phyloP scores from a whole-genome alignment of 2,113 vertebrate species.

The Centropus bengalensis region DNA sequence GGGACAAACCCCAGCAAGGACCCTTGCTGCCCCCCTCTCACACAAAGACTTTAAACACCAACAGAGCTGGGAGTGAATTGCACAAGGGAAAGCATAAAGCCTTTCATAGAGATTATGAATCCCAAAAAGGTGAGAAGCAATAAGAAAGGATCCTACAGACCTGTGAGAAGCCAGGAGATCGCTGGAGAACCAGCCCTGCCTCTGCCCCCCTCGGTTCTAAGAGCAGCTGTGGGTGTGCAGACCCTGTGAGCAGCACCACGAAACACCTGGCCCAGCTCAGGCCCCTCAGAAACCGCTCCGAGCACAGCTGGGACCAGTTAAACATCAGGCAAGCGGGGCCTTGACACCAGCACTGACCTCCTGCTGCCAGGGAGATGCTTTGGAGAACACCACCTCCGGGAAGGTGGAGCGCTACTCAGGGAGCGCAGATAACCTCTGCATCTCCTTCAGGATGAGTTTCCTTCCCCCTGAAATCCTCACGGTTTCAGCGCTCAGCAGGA shows the following conservation, averaged over 20 bases:
- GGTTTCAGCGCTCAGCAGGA: conserved; percentile 26
- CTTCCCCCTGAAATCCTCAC: conserved; percentile 7
- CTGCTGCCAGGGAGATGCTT: not conserved
- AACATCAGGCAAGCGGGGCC: not conserved
- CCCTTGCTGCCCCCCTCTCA: not conserved
- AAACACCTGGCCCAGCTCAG: not conserved
- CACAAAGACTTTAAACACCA: not conserved
- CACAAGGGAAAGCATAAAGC: not conserved
- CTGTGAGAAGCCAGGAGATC: not conserved
- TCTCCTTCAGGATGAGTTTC: conserved; percentile 3
- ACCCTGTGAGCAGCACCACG: not conserved
- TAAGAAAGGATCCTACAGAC: not conserved
- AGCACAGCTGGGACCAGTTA: not conserved
- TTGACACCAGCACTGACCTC: not conserved
- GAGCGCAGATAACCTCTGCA: not conserved
- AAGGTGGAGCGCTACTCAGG: not conserved
- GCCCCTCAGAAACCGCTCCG: not conserved
- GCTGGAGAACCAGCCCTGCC: not conserved
- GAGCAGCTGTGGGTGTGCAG: not conserved
- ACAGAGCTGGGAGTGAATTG: not conserved
- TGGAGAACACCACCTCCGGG: not conserved
- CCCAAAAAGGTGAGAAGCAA: not conserved
- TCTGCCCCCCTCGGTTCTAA: rapidly evolving
- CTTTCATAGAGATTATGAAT: not conserved
- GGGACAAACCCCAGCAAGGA: not conserved